Conservation (phyloP, 2,888 invertebrate genomes). For the Dexiosoma caninum region DNA sequence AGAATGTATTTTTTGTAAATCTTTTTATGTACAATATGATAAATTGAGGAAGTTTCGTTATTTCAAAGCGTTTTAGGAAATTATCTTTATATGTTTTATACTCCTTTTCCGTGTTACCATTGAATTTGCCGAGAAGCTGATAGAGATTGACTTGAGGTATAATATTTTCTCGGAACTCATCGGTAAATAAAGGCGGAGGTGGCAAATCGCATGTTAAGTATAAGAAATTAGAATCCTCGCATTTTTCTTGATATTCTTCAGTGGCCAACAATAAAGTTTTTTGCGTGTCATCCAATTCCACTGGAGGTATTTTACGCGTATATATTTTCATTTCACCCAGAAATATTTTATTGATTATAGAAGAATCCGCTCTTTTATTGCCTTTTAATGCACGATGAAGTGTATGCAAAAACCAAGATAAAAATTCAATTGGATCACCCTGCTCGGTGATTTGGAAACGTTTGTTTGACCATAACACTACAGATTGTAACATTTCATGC, state of each 20-base stretch:
- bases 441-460: slow-evolving; percentile 98
- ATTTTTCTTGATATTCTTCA: slow-evolving; percentile 91
- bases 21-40: slow-evolving; percentile 97
- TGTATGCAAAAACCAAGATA: slow-evolving; percentile 99
- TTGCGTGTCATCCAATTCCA: slow-evolving; percentile 93
- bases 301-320: slow-evolving; percentile 94
- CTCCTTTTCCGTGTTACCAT: slow-evolving; percentile 96
- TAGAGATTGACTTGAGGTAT: slow-evolving; percentile 98
- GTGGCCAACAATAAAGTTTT: slow-evolving; percentile 87
- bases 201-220: slow-evolving; percentile 98
- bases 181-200: slow-evolving; percentile 97
- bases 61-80: slow-evolving; percentile 97
- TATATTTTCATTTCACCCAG: slow-evolving; percentile 93
- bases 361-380: slow-evolving; percentile 90
- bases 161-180: slow-evolving; percentile 98
- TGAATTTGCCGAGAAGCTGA: slow-evolving; percentile 96
- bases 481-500: slow-evolving; percentile 99
- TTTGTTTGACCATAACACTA: slow-evolving; percentile 97
- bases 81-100: slow-evolving; percentile 99
- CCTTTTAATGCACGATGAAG: slow-evolving; percentile 96
- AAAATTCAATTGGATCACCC: slow-evolving; percentile 98
- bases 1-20: slow-evolving; percentile 99
- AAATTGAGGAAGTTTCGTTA: slow-evolving; percentile 94
- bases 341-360: slow-evolving; percentile 96
- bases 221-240: slow-evolving; percentile 94